Percentiles rank a stretch among this genome's conserved stretches.
phyloP scores from a whole-genome alignment of 2,797 vertebrate genomes.

The Ceryle rudis region DNA sequence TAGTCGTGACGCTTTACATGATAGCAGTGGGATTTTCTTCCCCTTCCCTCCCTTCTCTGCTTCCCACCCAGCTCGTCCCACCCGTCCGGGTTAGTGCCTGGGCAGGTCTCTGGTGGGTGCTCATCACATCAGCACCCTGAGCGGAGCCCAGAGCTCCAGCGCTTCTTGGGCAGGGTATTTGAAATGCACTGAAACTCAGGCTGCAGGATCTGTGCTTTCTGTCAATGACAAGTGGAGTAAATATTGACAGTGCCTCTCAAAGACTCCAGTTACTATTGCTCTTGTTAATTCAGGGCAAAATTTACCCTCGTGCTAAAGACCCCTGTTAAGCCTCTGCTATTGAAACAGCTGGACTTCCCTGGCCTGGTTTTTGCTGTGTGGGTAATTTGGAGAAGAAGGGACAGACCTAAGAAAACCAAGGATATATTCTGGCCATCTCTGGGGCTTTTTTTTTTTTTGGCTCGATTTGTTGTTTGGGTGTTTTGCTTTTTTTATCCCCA shows the following conservation, averaged over 20 bases:
- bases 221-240: constrained; percentile 57
- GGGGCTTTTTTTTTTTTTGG: neutral
- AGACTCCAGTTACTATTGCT: constrained; percentile 49
- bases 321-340: neutral
- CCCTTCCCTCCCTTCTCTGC: neutral
- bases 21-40: neutral
- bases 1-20: neutral
- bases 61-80: neutral
- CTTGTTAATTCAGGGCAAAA: constrained; percentile 54
- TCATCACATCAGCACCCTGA: neutral
- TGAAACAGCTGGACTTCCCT: neutral
- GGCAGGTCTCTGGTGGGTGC: neutral
- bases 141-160: neutral
- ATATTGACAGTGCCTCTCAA: constrained; percentile 64
- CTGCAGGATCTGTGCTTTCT: constrained; percentile 11
- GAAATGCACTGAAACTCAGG: neutral
- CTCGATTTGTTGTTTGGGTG: neutral
- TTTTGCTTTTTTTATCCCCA: neutral
- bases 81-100: neutral
- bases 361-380: neutral
- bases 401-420: neutral
- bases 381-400: neutral
- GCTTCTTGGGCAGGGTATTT: neutral
- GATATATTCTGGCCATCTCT: neutral
- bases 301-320: constrained; percentile 21